These are phyloP conservation scores for Heloderma charlesbogerti DNA, from an alignment of 2,113 vertebrate genomes.

Conservation along the genomic window DNA sequence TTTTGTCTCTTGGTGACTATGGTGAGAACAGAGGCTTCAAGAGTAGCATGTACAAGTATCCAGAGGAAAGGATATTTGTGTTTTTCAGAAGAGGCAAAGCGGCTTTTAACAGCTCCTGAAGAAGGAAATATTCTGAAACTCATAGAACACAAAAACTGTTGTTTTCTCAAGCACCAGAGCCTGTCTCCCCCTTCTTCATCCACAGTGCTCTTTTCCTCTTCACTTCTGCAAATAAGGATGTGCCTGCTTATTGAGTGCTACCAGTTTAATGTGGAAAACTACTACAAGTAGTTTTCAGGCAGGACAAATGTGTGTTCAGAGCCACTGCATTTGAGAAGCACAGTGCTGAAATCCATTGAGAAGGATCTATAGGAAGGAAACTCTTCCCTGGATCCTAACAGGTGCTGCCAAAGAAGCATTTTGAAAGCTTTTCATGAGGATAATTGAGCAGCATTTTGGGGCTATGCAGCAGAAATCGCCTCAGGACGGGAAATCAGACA, in stretches of 20 bases:
- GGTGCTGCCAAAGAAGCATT: neutral
- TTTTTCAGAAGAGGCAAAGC: too few species aligned
- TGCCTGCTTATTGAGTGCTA: neutral
- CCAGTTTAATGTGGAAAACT: neutral
- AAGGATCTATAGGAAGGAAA: neutral
- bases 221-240: neutral
- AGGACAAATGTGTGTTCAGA: neutral
- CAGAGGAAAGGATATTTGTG: too few species aligned
- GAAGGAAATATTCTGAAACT: too few species aligned
- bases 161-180: too few species aligned
- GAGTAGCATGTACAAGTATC: too few species aligned
- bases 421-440: neutral
- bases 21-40: too few species aligned
- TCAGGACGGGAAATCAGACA: slow-evolving; percentile 9
- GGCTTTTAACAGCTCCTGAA: too few species aligned
- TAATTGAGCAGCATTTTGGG: neutral
- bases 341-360: neutral
- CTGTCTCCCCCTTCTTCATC: too few species aligned
- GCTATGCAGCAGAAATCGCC: neutral
- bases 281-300: too few species aligned
- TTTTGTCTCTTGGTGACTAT: too few species aligned
- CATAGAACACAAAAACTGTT: too few species aligned
- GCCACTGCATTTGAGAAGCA: neutral
- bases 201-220: too few species aligned
- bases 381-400: neutral